Conservation (phyloP, 2,113 vertebrate species). For the Tinamus guttatus region DNA sequence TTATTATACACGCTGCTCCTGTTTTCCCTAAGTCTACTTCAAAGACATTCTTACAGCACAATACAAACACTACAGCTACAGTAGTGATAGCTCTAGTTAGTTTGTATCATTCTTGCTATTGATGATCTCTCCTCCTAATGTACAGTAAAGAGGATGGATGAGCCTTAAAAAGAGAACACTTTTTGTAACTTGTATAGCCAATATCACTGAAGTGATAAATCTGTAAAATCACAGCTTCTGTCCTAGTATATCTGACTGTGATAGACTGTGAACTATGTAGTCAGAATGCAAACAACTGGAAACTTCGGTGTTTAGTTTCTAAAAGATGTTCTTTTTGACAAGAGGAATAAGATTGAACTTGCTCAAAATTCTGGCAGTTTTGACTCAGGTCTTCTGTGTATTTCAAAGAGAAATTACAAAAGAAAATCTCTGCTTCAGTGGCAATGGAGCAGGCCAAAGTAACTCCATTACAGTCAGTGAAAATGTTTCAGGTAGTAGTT, state of each 20-base stretch:
- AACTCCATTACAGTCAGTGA: neutral
- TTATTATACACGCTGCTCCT: neutral
- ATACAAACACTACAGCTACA: neutral
- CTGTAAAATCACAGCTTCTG: neutral
- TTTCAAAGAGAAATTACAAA: neutral
- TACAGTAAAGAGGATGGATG: neutral
- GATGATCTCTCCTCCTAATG: neutral
- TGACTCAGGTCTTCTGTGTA: neutral
- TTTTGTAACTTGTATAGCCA: neutral
- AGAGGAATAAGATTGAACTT: neutral
- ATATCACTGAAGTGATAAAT: neutral
- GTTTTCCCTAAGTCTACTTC: neutral
- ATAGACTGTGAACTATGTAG: neutral
- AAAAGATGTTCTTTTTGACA: neutral
- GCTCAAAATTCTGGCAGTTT: neutral
- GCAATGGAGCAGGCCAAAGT: neutral
- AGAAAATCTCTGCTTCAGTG: neutral
- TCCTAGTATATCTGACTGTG: neutral
- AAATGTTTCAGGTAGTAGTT: neutral
- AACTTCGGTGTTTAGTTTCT: neutral
- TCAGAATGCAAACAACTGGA: neutral
- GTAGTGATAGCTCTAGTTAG: neutral
- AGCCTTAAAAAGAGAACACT: constrained; percentile 13
- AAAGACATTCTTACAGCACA: neutral
- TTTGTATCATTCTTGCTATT: neutral